Base-by-base conservation (phyloP, 1,140 invertebrate genomes). In the Drosophila kohkoa region DNA sequence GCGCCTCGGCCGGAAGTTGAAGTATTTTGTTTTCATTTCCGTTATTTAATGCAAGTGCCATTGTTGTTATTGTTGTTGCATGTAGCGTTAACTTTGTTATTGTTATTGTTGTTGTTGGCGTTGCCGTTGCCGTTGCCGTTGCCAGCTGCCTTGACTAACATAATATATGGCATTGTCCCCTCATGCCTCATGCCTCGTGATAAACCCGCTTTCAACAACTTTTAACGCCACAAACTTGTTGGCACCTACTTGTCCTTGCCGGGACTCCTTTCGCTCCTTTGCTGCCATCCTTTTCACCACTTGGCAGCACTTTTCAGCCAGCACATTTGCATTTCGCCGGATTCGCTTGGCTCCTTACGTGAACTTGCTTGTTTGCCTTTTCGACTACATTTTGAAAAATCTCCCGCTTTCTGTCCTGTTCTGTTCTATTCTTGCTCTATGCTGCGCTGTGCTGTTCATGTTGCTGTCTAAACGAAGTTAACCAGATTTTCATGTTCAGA, bases 1-100 rank as follows among this genome's bases (percentile, higher is more conserved):
- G 65, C 52, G 20, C 48, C 60, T 55, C 48, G 52, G 46, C 71
- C 85, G 85, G 85, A 88, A 83, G 85, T 89, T 89, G 68, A 85
- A 87, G 80, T 81, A 81, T 88, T 83, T 88, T 89, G 83, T 88
- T 88, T 89, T 88, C 81, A 89, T 88, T 89, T 89, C 81, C 81
- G 83, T 88, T 88, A 81, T 88, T 88, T 89, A 88, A 88, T 88
- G 81, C 85, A 80, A 78, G 80, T 88, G 80, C 59, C 85, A 78
- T 66, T 72, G 69, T 43, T 66, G 41, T 10, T 52, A 58, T 62
- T 76, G 57, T 78, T 85, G 49, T 66, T 60, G 57, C 57, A 45
- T 41, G 30, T 60, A 15, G 8, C 51, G 63, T 73, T 32, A 8
- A 8, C 30, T 25, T 25, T 25, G 30, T 32, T 74, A 64, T 20